Percentiles rank a stretch among this genome's conserved stretches.
Evolutionary conservation across 2,113 vertebrate species (phyloP).

Genomic region (Entomyzon cyanotis): DNA sequence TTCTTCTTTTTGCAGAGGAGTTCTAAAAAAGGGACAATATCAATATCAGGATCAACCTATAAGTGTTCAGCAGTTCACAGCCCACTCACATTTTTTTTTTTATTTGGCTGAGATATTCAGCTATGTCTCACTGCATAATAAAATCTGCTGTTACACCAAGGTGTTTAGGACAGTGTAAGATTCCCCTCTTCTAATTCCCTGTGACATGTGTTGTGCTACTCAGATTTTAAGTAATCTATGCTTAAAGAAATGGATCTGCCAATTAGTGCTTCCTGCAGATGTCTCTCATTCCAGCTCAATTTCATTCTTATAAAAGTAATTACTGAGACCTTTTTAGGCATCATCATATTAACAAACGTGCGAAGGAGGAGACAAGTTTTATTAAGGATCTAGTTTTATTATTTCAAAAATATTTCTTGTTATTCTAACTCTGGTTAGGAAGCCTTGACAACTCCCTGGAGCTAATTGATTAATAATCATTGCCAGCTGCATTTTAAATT

Average conservation of each 20-base stretch:
- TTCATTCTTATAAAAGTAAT: conserved; percentile 25
- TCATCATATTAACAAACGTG: conserved; percentile 1
- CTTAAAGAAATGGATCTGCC: background rate
- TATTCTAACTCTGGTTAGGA: conserved; percentile 35
- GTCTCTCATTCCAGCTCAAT: conserved; percentile 5
- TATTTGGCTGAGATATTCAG: background rate
- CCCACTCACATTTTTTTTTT: background rate
- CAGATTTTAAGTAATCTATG: background rate
- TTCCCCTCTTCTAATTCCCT: background rate
- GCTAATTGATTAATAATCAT: conserved; percentile 59
- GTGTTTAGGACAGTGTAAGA: background rate
- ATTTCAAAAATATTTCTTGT: conserved; percentile 50
- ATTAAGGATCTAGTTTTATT: conserved; percentile 44
- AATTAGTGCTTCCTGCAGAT: conserved; percentile 1
- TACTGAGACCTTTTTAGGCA: conserved; percentile 11
- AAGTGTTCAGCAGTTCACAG: background rate
- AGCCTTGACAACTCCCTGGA: conserved; percentile 41
- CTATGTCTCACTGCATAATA: background rate
- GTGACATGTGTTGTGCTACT: background rate
- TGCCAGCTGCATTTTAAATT: conserved; percentile 52
- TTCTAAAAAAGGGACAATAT: background rate
- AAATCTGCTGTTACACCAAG: background rate
- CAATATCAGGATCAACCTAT: background rate
- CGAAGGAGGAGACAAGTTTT: conserved; percentile 3
- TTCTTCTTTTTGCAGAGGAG: background rate